phyloP scores from a whole-genome alignment of 2,888 invertebrate genomes.

The Antitype chi region DNA sequence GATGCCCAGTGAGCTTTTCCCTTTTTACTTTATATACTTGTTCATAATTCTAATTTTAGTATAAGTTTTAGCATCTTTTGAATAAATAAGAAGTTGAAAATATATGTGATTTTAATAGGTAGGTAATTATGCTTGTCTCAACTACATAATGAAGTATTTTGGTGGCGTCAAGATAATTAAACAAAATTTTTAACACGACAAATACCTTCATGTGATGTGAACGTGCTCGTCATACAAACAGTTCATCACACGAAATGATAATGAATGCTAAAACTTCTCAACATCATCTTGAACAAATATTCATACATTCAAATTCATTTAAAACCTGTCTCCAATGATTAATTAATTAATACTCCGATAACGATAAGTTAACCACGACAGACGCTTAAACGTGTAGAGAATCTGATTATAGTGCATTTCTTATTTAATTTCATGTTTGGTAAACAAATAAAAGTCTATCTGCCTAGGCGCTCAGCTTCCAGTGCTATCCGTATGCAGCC shows the following conservation, averaged over 20 bases:
- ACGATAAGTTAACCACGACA: conserved; percentile 10
- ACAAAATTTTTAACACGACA: neutral
- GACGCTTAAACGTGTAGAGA: conserved; percentile 23
- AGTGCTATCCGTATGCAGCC: neutral
- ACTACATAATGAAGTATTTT: neutral
- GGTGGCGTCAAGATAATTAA: neutral
- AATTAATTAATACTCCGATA: conserved; percentile 41
- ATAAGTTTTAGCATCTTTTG: no score
- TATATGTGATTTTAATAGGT: neutral
- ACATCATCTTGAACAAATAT: conserved; percentile 20
- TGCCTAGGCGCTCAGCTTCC: neutral
- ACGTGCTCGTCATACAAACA: conserved; percentile 21
- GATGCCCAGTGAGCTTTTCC: no score
- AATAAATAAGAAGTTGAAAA: no score
- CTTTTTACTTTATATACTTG: no score
- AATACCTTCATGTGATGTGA: conserved; percentile 18
- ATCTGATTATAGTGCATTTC: conserved; percentile 14
- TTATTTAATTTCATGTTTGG: neutral
- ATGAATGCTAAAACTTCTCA: conserved; percentile 30
- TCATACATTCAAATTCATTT: conserved; percentile 49
- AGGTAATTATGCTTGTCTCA: neutral
- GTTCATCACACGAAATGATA: conserved; percentile 21
- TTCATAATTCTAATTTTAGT: no score
- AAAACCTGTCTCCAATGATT: conserved; percentile 15
- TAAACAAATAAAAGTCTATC: neutral